Conservation (phyloP, 2,113 vertebrate genomes). For the Recurvirostra avosetta region DNA sequence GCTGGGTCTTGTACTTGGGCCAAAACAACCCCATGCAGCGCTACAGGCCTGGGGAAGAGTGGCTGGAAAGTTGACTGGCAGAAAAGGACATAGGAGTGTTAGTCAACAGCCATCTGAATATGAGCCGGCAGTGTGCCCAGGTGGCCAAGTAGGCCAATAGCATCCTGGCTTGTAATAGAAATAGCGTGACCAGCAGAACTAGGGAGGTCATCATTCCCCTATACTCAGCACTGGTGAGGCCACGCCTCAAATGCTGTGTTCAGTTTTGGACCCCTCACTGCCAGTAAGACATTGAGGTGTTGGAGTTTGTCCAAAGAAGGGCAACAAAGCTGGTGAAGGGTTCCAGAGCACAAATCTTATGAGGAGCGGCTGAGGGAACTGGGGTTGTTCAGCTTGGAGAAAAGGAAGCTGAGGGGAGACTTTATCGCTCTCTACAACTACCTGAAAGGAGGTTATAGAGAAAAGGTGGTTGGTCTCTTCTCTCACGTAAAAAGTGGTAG, state of each 20-base stretch:
- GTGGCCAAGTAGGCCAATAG: not conserved
- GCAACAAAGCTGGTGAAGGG: not conserved
- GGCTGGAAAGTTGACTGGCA: not conserved
- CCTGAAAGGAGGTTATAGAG: not conserved
- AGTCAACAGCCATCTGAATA: not conserved
- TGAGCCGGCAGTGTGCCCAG: not conserved
- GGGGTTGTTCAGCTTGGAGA: not conserved
- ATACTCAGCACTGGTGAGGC: not conserved
- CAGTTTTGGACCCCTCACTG: not conserved
- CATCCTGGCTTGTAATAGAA: not conserved
- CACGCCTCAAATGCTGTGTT: not conserved
- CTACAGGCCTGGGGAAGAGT: not conserved
- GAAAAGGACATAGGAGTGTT: not conserved
- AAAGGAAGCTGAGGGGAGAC: not conserved
- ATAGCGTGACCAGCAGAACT: not conserved
- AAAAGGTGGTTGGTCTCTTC: not conserved
- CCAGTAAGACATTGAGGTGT: no score
- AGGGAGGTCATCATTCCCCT: no score
- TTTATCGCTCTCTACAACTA: not conserved
- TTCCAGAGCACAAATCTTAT: not conserved
- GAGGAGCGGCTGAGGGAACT: not conserved
- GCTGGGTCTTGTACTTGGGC: not conserved
- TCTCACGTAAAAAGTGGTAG: not conserved
- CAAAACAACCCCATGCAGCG: not conserved
- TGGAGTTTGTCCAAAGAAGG: not conserved